Base-by-base conservation (phyloP, 2,113 vertebrate genomes). In the Fulica atra region DNA sequence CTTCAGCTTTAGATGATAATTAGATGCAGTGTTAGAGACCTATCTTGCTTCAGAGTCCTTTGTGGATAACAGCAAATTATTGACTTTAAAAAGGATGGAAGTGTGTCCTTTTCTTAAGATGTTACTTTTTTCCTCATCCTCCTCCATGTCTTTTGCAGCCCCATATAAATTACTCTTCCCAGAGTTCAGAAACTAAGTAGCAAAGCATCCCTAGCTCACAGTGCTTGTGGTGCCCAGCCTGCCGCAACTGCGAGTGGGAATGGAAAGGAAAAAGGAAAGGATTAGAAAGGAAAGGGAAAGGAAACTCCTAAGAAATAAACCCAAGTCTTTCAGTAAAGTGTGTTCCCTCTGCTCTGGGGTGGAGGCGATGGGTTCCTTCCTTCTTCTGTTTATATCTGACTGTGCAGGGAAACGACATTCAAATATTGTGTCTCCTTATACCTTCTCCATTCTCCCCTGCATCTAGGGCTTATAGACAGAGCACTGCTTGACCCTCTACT, bases 391-490 rank as follows among this genome's bases (percentile, higher is more conserved):
- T 56, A 65, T 46, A 36, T 77, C 25, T 66, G 69, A 65, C 12
- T 2, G 2, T 35, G 40, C 24, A 64, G 38, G 59, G 29, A 54
- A 53, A 42, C n/a, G 81, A 35, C 20, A 36, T 11, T 26, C 18
- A 93, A 80, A 76, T 36, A n/a, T 1, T 38, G 4, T 31, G 31
- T 66, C 59, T 68, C 81, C 38, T 70, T 73, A 40, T 1, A 70
- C 16, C 13, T 74, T 70, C 28, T 74, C 48, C 16, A 0, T 71
- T 85, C 40, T 77, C 25, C n/a, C 1, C 0, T 36, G 28, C 3
- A 1, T 33, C 42, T 31, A 23, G 0, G 0, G 20, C 33, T 79
- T 81, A 48, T 0, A 69, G 33, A 18, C 25, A 53, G 31, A 86
- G 19, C 19, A 15, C 23, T 35, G 53, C 42, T 63, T 29, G 44